Base-by-base conservation (phyloP, 2,797 vertebrate genomes). In the Tarsius wallacei region DNA sequence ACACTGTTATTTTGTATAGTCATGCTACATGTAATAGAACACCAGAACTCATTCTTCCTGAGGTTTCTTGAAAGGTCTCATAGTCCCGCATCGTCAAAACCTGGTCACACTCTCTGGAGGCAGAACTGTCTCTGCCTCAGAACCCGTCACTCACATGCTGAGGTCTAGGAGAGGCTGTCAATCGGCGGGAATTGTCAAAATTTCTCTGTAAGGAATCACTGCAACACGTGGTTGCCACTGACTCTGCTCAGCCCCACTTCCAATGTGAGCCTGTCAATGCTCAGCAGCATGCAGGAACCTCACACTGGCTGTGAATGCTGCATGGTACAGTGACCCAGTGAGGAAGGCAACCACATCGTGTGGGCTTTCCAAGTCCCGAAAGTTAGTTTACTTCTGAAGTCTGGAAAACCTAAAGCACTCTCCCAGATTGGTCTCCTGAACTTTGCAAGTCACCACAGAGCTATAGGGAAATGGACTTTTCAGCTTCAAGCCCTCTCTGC, bases 51-150 rank as follows among this genome's bases (percentile, higher is more conserved):
- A 11, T 12, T 70, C 33, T 36, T 22, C 59, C 68, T 81, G 47
- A 33, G 22, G 88, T 70, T 97, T 96, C 59, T n/a, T 49, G 51
- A 73, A 93, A 96, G 82, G 84, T 17, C 81, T 70, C 53, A 6
- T 68, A 71, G 51, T 53, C 64, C 63, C 61, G 77, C 24, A 66
- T 26, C 16, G 73, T 49, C 59, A n/a, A 63, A 83, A 15, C 61
- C 8, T 22, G 21, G 76, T 31, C 85, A 76, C 4, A 16, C 73
- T 26, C 12, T 47, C 36, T 31, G 70, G 55, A 61, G 55, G n/a
- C 0, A 1, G 63, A 31, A 26, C 22, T 19, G 59, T 24, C 26
- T 85, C 5, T 22, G 55, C 74, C 19, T 47, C 47, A 47, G 61
- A 47, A 6, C 6, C 14, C 21, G 4, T 91, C 88, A 76, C 47